A percentile compares a stretch with the other conserved stretches of the same genome.
phyloP scores from a whole-genome alignment of 2,888 invertebrate genomes.

The Nomada fucata region DNA sequence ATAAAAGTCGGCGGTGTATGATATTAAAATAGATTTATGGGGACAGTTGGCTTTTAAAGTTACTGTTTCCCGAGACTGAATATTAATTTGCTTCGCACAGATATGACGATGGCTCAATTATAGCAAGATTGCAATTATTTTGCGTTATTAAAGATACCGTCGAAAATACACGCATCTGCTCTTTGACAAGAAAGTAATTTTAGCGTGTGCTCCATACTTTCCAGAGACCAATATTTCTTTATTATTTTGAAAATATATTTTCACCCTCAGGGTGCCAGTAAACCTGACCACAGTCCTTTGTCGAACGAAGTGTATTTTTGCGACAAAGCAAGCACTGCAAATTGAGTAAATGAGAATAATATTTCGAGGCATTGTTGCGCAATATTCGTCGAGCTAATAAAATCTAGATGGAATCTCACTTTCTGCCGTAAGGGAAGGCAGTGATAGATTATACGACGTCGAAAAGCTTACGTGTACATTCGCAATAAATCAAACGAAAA shows the following conservation, averaged over 20 bases:
- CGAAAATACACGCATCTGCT: too few species aligned
- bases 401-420: constrained; percentile 14
- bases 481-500: constrained; percentile 23
- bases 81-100: neutral
- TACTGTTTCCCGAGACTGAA: neutral
- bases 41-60: constrained; percentile 39
- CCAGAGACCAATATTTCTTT: too few species aligned
- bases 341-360: neutral
- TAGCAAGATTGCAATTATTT: neutral
- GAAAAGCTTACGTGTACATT: constrained; percentile 22
- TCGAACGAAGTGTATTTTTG: neutral
- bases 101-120: neutral
- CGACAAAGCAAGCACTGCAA: neutral
- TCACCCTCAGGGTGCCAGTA: too few species aligned
- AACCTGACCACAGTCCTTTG: neutral
- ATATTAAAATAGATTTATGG: constrained; percentile 68
- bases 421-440: neutral
- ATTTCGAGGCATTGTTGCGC: neutral
- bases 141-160: neutral
- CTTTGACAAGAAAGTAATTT: too few species aligned
- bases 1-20: constrained; percentile 25
- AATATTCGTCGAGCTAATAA: neutral
- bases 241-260: too few species aligned
- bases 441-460: constrained; percentile 19
- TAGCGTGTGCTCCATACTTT: too few species aligned